Evolutionary conservation across 2,888 invertebrate species (phyloP).

Genomic region (Fragum sueziense): DNA sequence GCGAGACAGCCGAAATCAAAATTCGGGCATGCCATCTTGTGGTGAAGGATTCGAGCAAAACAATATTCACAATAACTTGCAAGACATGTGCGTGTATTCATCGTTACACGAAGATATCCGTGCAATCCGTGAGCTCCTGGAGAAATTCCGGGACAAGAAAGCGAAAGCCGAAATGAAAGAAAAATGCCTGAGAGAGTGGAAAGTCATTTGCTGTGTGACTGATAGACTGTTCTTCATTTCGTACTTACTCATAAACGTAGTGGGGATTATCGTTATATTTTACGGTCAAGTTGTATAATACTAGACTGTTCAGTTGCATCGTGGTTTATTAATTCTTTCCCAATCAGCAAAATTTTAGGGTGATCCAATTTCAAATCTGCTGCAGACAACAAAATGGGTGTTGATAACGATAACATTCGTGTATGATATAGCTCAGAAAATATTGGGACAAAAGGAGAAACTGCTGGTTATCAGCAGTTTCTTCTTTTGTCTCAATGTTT

Average conservation of each 20-base stretch:
- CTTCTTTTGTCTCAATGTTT: no score
- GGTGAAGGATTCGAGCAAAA: slow-evolving; percentile 68
- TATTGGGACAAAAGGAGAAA: no score
- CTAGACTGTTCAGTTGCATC: background rate
- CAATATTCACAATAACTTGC: slow-evolving; percentile 62
- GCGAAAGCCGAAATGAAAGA: slow-evolving; percentile 72
- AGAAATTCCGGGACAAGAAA: slow-evolving; percentile 75
- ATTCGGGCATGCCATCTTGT: slow-evolving; percentile 54
- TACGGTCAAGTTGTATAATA: slow-evolving; percentile 60
- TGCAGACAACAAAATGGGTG: no score
- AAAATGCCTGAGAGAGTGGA: slow-evolving; percentile 76
- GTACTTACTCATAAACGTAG: slow-evolving; percentile 74
- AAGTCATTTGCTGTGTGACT: slow-evolving; percentile 77
- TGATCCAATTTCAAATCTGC: no score
- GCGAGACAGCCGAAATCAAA: slow-evolving; percentile 49
- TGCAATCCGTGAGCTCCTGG: slow-evolving; percentile 76
- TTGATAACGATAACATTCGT: no score
- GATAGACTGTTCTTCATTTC: slow-evolving; percentile 78
- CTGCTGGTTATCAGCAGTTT: no score
- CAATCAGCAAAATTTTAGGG: no score
- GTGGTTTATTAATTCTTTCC: no score
- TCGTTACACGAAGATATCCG: slow-evolving; percentile 67
- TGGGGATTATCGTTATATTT: slow-evolving; percentile 76
- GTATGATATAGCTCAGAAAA: no score
- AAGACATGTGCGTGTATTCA: slow-evolving; percentile 33